Conservation (phyloP, 2,113 vertebrate genomes). For the Zeus faber region DNA sequence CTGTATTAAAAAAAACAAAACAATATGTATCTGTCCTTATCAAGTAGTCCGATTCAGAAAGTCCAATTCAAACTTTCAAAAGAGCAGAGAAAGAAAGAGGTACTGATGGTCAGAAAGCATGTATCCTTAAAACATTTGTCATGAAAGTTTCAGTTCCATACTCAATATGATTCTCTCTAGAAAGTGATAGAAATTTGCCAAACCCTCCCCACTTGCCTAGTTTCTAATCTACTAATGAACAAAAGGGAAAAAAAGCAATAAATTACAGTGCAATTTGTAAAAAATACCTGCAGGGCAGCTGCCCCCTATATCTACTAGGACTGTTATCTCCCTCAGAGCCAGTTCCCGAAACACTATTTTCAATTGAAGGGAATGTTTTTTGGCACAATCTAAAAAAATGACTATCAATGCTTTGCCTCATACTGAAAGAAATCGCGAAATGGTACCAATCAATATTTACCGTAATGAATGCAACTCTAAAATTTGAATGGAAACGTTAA, state of each 20-base stretch:
- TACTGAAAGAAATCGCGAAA: not conserved
- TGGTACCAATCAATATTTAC: not conserved
- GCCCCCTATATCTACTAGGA: constrained; percentile 14
- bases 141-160: constrained; percentile 15
- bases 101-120: constrained; percentile 31
- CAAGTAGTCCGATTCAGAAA: constrained; percentile 43
- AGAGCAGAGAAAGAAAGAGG: constrained; percentile 7
- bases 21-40: constrained; percentile 45
- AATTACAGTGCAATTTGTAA: constrained; percentile 71
- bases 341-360: constrained; percentile 34
- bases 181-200: constrained; percentile 37
- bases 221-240: constrained; percentile 34
- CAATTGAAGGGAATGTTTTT: constrained; percentile 35
- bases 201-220: constrained; percentile 22
- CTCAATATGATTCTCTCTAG: constrained; percentile 25
- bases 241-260: constrained; percentile 63
- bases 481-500: not conserved
- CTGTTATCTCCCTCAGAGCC: constrained; percentile 7
- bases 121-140: constrained; percentile 30
- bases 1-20: constrained; percentile 63
- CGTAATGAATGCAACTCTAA: too few species aligned
- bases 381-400: constrained; percentile 58
- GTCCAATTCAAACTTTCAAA: constrained; percentile 33
- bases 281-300: constrained; percentile 44
- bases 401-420: constrained; percentile 20